Evolutionary conservation across 2,888 invertebrate species (phyloP).

Genomic region (Tipula confusa): DNA sequence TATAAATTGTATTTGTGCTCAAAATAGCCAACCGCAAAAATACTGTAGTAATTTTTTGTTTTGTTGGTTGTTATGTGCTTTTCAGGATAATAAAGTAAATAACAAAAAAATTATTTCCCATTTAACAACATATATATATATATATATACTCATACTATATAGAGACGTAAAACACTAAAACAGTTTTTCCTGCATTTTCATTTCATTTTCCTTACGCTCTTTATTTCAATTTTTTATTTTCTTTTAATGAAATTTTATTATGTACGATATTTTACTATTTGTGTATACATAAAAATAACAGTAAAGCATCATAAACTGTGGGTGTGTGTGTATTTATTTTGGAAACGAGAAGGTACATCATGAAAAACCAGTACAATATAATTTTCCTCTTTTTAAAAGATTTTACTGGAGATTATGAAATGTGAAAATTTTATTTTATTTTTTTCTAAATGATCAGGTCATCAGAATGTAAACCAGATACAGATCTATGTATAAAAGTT

Average conservation of each 20-base stretch:
- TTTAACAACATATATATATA: not conserved
- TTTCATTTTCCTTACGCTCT: conserved; percentile 6
- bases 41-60: not conserved
- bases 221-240: not conserved
- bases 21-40: not conserved
- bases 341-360: not conserved
- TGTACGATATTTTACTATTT: not conserved
- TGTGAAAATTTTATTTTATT: no score
- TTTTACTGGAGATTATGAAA: no score
- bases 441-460: no score
- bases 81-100: not conserved
- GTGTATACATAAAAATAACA: not conserved
- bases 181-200: conserved; percentile 15
- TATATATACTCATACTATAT: not conserved
- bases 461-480: no score
- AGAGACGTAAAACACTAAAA: not conserved
- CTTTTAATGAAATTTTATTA: conserved; percentile 1
- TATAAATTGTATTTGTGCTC: not conserved
- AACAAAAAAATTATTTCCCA: not conserved
- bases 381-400: no score
- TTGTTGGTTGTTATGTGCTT: not conserved
- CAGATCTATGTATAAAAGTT: no score
- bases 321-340: not conserved
- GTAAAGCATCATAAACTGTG: not conserved
- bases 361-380: not conserved